Evolutionary conservation across 2,797 vertebrate species (phyloP).

Genomic region (Anguilla megastoma): DNA sequence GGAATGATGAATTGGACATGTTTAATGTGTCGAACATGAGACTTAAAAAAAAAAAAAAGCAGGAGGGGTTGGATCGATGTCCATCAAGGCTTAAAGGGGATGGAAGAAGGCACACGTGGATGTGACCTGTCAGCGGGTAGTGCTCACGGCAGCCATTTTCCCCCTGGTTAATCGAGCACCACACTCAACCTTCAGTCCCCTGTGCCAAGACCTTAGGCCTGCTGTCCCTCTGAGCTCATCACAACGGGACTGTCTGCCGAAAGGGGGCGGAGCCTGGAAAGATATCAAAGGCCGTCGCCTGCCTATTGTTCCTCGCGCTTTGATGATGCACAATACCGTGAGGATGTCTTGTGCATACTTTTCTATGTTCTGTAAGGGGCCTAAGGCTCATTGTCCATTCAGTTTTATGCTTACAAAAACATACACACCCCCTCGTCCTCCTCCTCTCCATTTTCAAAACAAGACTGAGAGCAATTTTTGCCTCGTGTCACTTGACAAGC

Average conservation of each 20-base stretch:
- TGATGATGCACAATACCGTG: neutral
- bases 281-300: neutral
- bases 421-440: no score
- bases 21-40: neutral
- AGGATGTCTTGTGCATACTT: neutral
- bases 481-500: neutral
- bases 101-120: neutral
- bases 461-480: neutral
- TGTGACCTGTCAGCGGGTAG: neutral
- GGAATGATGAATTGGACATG: neutral
- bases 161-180: neutral
- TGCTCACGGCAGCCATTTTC: neutral
- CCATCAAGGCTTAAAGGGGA: neutral
- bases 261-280: neutral
- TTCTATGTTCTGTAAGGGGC: neutral
- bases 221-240: neutral
- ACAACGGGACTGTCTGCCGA: neutral
- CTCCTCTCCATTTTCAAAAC: neutral
- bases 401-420: neutral
- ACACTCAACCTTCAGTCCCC: neutral
- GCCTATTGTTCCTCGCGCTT: neutral
- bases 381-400: neutral
- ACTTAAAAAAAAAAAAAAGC: neutral
- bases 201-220: neutral
- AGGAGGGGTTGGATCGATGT: neutral